phyloP scores from a whole-genome alignment of 1,140 invertebrate species.

The Idris sp. region DNA sequence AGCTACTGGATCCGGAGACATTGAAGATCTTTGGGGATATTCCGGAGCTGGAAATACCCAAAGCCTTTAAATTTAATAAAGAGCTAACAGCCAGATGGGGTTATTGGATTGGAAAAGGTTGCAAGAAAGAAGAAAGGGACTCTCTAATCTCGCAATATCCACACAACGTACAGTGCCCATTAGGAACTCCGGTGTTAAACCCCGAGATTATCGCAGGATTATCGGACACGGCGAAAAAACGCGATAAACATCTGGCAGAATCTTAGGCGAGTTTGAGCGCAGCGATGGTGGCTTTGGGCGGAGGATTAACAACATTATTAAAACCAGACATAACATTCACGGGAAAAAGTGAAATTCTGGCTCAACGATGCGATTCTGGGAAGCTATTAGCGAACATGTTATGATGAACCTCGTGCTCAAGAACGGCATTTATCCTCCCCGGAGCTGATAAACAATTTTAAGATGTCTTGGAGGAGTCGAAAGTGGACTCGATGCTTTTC shows the following conservation, averaged over 20 bases:
- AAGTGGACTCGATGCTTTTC: background rate
- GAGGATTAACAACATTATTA: background rate
- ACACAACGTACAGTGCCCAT: conserved; percentile 1
- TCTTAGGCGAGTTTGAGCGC: conserved; percentile 2
- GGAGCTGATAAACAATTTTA: conserved; percentile 3
- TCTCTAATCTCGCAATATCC: background rate
- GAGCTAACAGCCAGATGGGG: conserved; percentile 1
- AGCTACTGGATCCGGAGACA: background rate
- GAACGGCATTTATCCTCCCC: background rate
- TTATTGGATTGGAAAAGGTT: conserved; percentile 1
- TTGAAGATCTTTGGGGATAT: conserved; percentile 2
- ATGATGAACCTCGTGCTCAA: background rate
- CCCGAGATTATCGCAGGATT: conserved; percentile 8
- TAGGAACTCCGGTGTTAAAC: conserved; percentile 1
- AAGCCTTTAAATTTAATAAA: conserved; percentile 7
- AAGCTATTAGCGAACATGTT: background rate
- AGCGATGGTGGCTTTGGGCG: conserved; percentile 1
- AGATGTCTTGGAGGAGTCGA: conserved; percentile 1
- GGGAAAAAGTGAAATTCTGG: background rate
- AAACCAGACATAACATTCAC: background rate
- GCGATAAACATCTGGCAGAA: conserved; percentile 4
- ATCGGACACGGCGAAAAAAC: conserved; percentile 6
- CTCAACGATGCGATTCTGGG: background rate
- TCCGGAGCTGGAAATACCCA: conserved; percentile 1
- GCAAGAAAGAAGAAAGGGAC: conserved; percentile 4